Base-by-base conservation (phyloP, 64 coral and sea anemone species). In the Pocillopora verrucosa region DNA sequence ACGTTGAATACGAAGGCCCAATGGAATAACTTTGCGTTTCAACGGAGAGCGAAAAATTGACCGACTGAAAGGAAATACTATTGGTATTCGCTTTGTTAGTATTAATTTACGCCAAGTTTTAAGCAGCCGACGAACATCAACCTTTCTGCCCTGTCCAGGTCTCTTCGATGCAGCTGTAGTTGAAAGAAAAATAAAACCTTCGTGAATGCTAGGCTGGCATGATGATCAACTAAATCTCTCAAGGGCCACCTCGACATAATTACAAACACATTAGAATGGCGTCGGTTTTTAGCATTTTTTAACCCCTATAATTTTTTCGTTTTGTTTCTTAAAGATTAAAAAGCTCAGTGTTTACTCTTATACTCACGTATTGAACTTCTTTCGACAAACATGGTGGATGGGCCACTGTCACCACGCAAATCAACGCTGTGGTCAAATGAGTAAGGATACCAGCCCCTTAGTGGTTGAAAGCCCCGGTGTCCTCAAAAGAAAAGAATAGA, bases 1-100 rank as follows among this genome's bases (percentile, higher is more conserved):
- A 36, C 65, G 65, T 14, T 72, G 82, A 72, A 85, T 85, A 24
- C 82, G 82, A n/a, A 85, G 72, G 22, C 64, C 65, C 9, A 85
- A 67, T 72, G 82, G 82, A 72, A 72, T 25, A 72, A 57, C 11
- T 12, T 51, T 63, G 10, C 16, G 62, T 17, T 61, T 22, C 22
- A 67, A 22, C 56, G 61, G 36, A 3, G 1, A 84, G 9, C 34
- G 36, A 16, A 16, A 57, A 30, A 24, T 19, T 7, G 41, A 22
- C 17, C 6, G 45, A 16, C 75, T 38, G 22, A 65, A 16, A 56
- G 63, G 36, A 57, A 45, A 37, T 11, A 24, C 11, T 14, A 6
- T 20, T 0, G 12, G 82, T 17, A 65, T 9, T 41, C 36, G 34
- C 41, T 85, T 85, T 38, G 38, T 45, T 72, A n/a, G 22, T 51